A percentile compares a stretch with the other conserved stretches of the same genome.
phyloP scores from a whole-genome alignment of 1,140 invertebrate species.

The Eueides isabella region DNA sequence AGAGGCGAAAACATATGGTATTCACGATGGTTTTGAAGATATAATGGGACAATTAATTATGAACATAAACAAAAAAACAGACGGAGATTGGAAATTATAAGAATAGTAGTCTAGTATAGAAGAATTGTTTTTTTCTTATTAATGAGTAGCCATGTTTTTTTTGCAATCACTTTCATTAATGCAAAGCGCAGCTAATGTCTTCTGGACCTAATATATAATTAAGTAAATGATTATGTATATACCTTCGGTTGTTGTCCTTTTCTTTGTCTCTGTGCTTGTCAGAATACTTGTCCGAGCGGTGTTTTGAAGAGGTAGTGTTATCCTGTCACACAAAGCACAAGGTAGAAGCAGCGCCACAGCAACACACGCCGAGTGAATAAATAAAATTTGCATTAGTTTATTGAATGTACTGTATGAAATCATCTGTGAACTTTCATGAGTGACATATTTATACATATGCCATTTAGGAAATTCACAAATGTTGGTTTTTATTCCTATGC shows the following conservation, averaged over 20 bases:
- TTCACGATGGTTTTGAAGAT: too few species aligned
- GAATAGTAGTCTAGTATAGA: too few species aligned
- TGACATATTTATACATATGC: constrained; percentile 37
- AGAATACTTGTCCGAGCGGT: constrained; percentile 81
- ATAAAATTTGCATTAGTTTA: constrained; percentile 81
- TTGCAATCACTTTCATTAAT: too few species aligned
- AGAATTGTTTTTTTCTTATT: too few species aligned
- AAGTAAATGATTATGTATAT: constrained; percentile 3
- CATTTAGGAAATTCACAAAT: constrained; percentile 66
- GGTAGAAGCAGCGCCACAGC: constrained; percentile 83
- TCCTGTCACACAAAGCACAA: constrained; percentile 84
- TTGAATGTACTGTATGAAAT: constrained; percentile 61
- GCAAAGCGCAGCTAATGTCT: too few species aligned
- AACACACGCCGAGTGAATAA: constrained; percentile 82
- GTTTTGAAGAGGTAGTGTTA: constrained; percentile 81
- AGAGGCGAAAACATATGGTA: too few species aligned
- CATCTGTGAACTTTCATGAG: constrained; percentile 66
- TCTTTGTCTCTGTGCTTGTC: constrained; percentile 79
- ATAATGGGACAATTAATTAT: too few species aligned
- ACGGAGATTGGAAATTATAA: too few species aligned
- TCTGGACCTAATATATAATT: too few species aligned
- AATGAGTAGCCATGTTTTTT: too few species aligned
- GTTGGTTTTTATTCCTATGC: constrained; percentile 60
- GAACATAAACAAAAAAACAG: too few species aligned
- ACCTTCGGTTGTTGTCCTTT: constrained; percentile 68